Evolutionary conservation across 2,113 vertebrate genomes (phyloP).

Genomic region (Macquaria australasica): DNA sequence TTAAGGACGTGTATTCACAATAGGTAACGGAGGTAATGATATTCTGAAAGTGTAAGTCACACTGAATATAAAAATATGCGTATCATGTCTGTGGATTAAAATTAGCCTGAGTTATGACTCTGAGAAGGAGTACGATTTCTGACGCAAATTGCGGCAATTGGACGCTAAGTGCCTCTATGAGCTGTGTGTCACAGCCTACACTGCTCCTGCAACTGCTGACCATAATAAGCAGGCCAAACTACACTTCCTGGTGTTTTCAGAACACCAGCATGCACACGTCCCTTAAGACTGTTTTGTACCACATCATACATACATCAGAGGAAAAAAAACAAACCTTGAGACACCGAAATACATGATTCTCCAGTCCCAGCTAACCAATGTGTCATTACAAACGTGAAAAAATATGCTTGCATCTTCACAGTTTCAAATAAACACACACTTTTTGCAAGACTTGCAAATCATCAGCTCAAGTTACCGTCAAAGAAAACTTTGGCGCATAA

Average conservation of each 20-base stretch:
- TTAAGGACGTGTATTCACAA: background rate
- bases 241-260: background rate
- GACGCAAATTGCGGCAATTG: background rate
- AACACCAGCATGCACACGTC: background rate
- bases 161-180: background rate
- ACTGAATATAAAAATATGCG: background rate
- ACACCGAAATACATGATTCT: background rate
- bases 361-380: background rate
- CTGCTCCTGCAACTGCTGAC: background rate
- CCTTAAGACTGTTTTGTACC: background rate
- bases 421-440: slow-evolving; percentile 22
- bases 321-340: background rate
- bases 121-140: background rate
- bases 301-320: background rate
- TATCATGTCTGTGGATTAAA: background rate
- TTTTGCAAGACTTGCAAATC: slow-evolving; percentile 31
- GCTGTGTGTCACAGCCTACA: background rate
- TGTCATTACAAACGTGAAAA: background rate
- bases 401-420: background rate
- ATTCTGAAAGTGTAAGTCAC: background rate
- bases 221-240: background rate
- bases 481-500: slow-evolving; percentile 20
- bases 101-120: background rate
- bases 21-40: background rate
- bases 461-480: slow-evolving; percentile 21